A percentile compares a stretch with the other conserved stretches of the same genome.
Conservation (phyloP, 2,888 invertebrate genomes). For the Andrena hattorfiana region DNA sequence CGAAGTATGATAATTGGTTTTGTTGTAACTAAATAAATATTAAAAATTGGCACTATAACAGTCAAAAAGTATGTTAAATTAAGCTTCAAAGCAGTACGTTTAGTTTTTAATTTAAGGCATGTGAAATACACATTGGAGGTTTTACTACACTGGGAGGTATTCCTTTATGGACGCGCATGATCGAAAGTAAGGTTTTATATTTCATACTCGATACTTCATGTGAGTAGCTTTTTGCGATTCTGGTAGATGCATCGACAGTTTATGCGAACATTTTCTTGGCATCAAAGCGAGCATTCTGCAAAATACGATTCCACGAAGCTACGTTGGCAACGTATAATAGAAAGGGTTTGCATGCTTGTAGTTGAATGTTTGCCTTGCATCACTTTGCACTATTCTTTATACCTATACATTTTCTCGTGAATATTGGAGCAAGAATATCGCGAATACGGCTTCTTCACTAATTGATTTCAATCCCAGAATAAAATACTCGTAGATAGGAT, state of each 20-base stretch:
- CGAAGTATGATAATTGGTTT: no score
- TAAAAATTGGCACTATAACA: no score
- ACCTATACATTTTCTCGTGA: no score
- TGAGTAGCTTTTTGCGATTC: slow-evolving; percentile 18
- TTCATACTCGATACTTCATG: slow-evolving; percentile 20
- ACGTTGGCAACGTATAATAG: background rate
- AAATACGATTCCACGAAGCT: background rate
- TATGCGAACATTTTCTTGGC: slow-evolving; percentile 9
- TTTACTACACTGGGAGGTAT: background rate
- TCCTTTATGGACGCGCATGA: slow-evolving; percentile 21
- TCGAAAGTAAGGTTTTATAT: slow-evolving; percentile 22
- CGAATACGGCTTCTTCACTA: no score
- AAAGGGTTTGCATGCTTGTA: background rate
- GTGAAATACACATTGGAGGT: background rate
- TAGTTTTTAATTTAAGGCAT: background rate
- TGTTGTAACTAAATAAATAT: no score
- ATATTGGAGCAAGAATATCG: no score
- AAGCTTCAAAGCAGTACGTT: no score
- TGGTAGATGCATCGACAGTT: background rate
- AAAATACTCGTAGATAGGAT: no score
- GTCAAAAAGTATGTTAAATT: no score
- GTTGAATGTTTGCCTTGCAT: background rate
- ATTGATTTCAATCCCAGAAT: no score
- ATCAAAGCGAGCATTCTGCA: background rate
- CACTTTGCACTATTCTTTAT: background rate